phyloP scores from a whole-genome alignment of 1,140 invertebrate species.

The Rhagoletis zephyria region DNA sequence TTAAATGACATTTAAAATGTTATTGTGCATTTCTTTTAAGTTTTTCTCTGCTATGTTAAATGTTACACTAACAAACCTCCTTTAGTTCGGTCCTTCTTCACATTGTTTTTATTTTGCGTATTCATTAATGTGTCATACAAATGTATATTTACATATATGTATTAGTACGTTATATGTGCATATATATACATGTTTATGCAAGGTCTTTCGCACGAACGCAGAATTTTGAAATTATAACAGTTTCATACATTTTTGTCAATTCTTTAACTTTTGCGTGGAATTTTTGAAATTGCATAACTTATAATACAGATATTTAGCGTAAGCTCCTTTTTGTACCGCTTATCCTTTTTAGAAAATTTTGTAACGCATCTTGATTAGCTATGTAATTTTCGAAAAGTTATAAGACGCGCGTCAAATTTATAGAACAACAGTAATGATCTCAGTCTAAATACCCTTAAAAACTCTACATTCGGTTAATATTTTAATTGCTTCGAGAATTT shows the following conservation, averaged over 20 bases:
- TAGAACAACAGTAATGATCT: no score
- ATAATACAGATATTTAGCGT: no score
- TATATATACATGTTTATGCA: background rate
- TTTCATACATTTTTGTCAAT: slow-evolving; percentile 65
- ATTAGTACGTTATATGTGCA: background rate
- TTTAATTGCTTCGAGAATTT: no score
- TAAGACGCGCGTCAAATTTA: no score
- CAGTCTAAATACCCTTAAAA: no score
- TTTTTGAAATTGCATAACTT: background rate
- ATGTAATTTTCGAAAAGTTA: no score
- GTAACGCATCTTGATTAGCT: no score
- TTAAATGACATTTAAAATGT: slow-evolving; percentile 56
- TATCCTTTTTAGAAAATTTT: no score
- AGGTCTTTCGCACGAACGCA: no score
- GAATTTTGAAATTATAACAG: slow-evolving; percentile 67
- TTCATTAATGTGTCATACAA: slow-evolving; percentile 18
- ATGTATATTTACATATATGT: background rate
- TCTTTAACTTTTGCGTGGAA: slow-evolving; percentile 54
- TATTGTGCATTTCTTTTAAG: slow-evolving; percentile 69
- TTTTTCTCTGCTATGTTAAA: slow-evolving; percentile 53
- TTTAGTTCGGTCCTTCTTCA: slow-evolving; percentile 56
- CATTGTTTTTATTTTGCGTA: slow-evolving; percentile 63
- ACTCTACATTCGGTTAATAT: no score
- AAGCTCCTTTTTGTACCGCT: no score
- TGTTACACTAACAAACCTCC: background rate